Base-by-base conservation (phyloP, 2,113 vertebrate genomes). In the Strix uralensis region DNA sequence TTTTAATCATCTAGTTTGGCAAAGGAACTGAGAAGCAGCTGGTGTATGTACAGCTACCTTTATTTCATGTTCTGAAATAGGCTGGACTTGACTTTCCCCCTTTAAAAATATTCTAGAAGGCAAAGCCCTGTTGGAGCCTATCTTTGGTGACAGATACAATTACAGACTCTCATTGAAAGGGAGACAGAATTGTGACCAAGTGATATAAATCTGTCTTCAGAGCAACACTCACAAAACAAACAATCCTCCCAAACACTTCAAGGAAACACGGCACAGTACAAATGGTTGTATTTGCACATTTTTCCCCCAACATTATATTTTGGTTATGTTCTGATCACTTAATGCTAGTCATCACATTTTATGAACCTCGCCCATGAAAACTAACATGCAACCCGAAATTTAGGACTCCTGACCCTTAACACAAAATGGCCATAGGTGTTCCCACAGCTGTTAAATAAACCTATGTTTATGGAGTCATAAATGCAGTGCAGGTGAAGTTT, bases 371-470 rank as follows among this genome's bases (percentile, higher is more conserved):
- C 79, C 96, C 79, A 72, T 85, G 88, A 90, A 93, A 83, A 81
- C 88, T 75, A 90, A 84, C 78, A 74, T 79, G 92, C n/a, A 59
- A 77, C 69, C 84, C 81, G 92, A 97, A 97, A 97, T 96, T 96
- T 92, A 96, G 96, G 79, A 94, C 81, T 89, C n/a, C 80, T 96
- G 96, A 98, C 97, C 96, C 97, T 95, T 96, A 86, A 85, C 86
- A 81, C 69, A 29, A 94, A 94, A 69, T 80, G 96, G 83, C 96
- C 90, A 93, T 97, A 95, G 96, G 96, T 94, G 96, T 97, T 97
- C 95, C 94, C 97, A 93, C 98, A 98, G 97, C 97, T 98, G 96
- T 95, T 95, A 96, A 98, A 96, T 97, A 96, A 96, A 96, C 95
- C 82, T 90, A 6, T 94, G 93, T 97, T 97, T 97, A 97, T 95